These are phyloP conservation scores for Loxodonta africana DNA, from an alignment of 2,113 vertebrate genomes.

Conservation along the genomic window DNA sequence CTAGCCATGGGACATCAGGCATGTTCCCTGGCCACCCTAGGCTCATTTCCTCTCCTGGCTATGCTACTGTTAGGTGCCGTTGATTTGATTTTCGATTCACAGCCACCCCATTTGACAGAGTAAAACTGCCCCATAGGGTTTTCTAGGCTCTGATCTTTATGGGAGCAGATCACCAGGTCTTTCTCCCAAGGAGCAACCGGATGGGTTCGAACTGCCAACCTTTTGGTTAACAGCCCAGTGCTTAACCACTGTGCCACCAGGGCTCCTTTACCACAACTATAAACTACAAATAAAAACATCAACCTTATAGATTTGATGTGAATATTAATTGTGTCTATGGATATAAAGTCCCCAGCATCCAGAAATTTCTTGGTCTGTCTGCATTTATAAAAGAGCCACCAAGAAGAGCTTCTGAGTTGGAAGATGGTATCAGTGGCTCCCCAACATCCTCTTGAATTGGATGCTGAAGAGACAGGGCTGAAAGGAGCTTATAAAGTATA, in stretches of 20 bases:
- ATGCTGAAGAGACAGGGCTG: background rate
- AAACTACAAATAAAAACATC: slow-evolving; percentile 8
- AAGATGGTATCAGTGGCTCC: background rate
- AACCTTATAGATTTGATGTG: background rate
- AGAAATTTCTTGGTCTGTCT: slow-evolving; percentile 10
- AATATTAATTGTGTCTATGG: background rate
- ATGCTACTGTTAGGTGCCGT: background rate
- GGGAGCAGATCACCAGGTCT: no score
- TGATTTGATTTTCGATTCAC: background rate
- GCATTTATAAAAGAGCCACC: background rate
- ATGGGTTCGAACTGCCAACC: background rate
- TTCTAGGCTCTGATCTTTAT: no score
- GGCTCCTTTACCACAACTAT: background rate
- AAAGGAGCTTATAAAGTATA: background rate
- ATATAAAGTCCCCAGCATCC: background rate
- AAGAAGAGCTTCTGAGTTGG: background rate
- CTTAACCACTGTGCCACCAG: background rate
- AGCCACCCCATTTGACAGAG: background rate
- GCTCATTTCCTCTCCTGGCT: background rate
- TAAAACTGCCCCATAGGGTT: no score
- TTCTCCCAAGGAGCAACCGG: no score
- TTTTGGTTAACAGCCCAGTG: no score
- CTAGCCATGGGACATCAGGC: background rate
- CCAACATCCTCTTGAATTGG: background rate
- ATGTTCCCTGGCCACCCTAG: background rate